Evolutionary conservation across 2,888 invertebrate species (phyloP), one percentile per base, ranked within the genome.

Genomic region (Lasioglossum lativentre): DNA sequence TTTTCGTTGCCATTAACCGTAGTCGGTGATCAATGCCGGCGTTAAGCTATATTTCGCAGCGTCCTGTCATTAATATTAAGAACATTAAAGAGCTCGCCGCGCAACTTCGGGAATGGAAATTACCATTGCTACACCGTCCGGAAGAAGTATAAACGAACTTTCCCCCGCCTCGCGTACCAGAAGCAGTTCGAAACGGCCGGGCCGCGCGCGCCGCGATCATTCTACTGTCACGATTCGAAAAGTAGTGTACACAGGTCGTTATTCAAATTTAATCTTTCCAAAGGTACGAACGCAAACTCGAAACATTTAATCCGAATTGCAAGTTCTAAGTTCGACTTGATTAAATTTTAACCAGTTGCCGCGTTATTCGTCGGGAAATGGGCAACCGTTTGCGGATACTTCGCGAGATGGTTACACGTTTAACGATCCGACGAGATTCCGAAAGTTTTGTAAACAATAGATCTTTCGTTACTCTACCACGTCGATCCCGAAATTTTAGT

Each of bases 1-100:
- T 88, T 88, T 83, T 83, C 79, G 88, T 85, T 88, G 83, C 73
- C 80, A 45, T 72, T 75, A 71, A 63, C 5, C 47, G 63, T 72
- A 40, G 78, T 78, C 79, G 56, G 77, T 85, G 83, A 89, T 89
- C 90, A 90, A 89, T 89, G 84, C 71, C 59, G 63, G 82, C 72
- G 75, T 82, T 77, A 72, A 78, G 23, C 63, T 66, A 78, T 82
- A 79, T 80, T 85, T 85, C 74, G 68, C 70, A 45, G 56, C 52
- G 45, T 47, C 71, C 59, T 68, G 34, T 76, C 80, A 86, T 81
- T 86, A 85, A 80, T 85, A 78, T 86, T 47, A 56, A 78, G 75
- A 47, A 75, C 74, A 71, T 71, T 68, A 73, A 68, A 56, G 19
- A 75, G 42, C 47, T 59, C 52, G n/a, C 34, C 27, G 12, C 16